Evolutionary conservation across 2,797 vertebrate genomes (phyloP), one percentile per base, ranked within the genome.

Genomic region (Sebastes variabilis): DNA sequence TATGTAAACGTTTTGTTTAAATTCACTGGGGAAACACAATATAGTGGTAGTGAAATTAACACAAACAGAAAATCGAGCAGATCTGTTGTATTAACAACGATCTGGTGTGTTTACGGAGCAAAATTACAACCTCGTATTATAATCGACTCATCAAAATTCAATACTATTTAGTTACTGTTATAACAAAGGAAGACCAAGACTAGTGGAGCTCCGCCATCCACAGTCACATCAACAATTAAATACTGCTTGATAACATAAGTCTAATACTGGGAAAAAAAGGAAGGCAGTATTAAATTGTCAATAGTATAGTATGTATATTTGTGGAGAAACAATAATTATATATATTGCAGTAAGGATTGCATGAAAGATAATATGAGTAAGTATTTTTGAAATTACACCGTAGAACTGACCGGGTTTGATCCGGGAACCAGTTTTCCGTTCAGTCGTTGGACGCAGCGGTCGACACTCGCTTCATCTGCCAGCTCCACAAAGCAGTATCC

Each of bases 401-500:
- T 22, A 77, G n/a, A 14, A 92, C 95, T 94, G 64, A 97, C 96
- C 91, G 96, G 96, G 90, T 96, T 97, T 58, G 96, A 97, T 88
- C 94, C 96, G 61, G 96, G 96, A 66, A 97, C 95, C 65, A 96
- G 92, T 88, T 97, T 97, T 34, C 96, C 96, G 16, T 96, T 97
- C 42, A 97, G 95, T 66, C 92, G 92, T 85, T 96, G 95, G 68
- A 96, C 96, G 67, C 95, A 96, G 29, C 96, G 96, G 81, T 96
- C 96, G 27, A 96, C 96, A 18, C 95, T 96, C 8, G 94, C 94
- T 89, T 97, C 96, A 66, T 97, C 96, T 66, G 96, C 92, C 87
- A 97, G 80, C 89, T 97, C 96, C 91, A 97, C 96, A 86, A 97
- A 97, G 84, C 96, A 97, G 87, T 97, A 97, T 65, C 96, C 96